A percentile compares a stretch with the other conserved stretches of the same genome.
Conservation (phyloP, 2,888 invertebrate species). For the Eupithecia centaureata region DNA sequence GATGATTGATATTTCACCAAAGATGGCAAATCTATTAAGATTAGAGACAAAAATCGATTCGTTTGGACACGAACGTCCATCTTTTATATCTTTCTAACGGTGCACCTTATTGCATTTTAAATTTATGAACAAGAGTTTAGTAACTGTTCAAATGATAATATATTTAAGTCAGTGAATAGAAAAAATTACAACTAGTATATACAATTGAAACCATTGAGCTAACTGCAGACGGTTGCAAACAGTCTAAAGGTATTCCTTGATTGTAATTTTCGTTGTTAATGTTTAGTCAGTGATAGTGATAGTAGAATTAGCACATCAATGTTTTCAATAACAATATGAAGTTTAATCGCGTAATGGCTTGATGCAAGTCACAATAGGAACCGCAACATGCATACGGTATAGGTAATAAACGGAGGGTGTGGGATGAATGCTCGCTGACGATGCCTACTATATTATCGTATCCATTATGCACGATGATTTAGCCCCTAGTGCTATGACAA, state of each 20-base stretch:
- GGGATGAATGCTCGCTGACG: slow-evolving; percentile 74
- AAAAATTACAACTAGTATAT: too few species aligned
- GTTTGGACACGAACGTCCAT: slow-evolving; percentile 31
- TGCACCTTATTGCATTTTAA: slow-evolving; percentile 43
- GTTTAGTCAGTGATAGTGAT: not conserved
- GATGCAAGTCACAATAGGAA: slow-evolving; percentile 73
- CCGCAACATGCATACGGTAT: slow-evolving; percentile 79
- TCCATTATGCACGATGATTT: slow-evolving; percentile 48
- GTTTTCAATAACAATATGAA: slow-evolving; percentile 63
- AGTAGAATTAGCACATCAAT: slow-evolving; percentile 55
- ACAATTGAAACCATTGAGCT: too few species aligned
- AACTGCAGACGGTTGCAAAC: slow-evolving; percentile 22
- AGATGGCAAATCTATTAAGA: slow-evolving; percentile 33
- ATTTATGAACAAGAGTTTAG: too few species aligned
- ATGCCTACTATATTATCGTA: slow-evolving; percentile 47
- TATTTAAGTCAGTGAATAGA: too few species aligned
- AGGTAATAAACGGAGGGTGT: slow-evolving; percentile 78
- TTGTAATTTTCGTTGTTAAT: too few species aligned
- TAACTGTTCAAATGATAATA: too few species aligned
- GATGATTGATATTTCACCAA: slow-evolving; percentile 20
- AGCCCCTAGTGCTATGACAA: slow-evolving; percentile 51
- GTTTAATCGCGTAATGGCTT: slow-evolving; percentile 80
- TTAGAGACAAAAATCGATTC: slow-evolving; percentile 29
- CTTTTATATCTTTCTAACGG: slow-evolving; percentile 38
- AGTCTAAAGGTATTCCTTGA: too few species aligned